These are phyloP conservation scores for Craterocephalus amniculus DNA, from an alignment of 2,797 vertebrate species.

Conservation along the genomic window DNA sequence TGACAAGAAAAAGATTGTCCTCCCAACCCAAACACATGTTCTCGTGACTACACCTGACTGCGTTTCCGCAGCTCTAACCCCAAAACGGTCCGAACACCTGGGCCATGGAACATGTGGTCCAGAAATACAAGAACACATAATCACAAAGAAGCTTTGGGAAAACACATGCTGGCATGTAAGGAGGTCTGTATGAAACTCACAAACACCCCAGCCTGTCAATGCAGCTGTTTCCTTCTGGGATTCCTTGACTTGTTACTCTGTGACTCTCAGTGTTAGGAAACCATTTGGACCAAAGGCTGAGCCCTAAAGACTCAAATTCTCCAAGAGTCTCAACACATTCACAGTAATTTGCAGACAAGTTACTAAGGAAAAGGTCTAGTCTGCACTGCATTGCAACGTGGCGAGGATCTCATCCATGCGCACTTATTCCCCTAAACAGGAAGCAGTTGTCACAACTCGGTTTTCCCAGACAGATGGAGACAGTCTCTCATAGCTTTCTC, in stretches of 20 bases:
- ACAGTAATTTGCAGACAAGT: constrained; percentile 13
- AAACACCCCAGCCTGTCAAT: constrained; percentile 37
- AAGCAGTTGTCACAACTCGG: constrained; percentile 19
- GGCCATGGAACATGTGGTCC: constrained; percentile 34
- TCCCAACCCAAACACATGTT: constrained; percentile 15
- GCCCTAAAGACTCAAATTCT: constrained; percentile 18
- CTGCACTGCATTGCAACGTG: neutral
- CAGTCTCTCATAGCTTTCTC: neutral
- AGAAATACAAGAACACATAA: constrained; percentile 48
- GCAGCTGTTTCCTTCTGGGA: constrained; percentile 77
- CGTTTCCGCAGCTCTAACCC: neutral
- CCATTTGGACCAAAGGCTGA: constrained; percentile 31
- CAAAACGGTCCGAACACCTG: constrained; percentile 9
- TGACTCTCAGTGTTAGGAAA: constrained; percentile 62
- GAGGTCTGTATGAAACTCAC: constrained; percentile 29
- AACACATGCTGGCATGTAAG: constrained; percentile 61
- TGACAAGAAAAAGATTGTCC: constrained; percentile 81
- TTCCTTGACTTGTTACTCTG: constrained; percentile 68
- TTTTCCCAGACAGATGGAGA: constrained; percentile 31
- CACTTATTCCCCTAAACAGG: constrained; percentile 7
- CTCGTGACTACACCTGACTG: constrained; percentile 34
- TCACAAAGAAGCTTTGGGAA: constrained; percentile 63
- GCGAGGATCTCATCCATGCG: constrained; percentile 2
- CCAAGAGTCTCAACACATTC: neutral
- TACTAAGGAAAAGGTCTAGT: constrained; percentile 8